Evolutionary conservation across 2,113 vertebrate genomes (phyloP), one percentile per base, ranked within the genome.

Genomic region (Erpornis zantholeuca): DNA sequence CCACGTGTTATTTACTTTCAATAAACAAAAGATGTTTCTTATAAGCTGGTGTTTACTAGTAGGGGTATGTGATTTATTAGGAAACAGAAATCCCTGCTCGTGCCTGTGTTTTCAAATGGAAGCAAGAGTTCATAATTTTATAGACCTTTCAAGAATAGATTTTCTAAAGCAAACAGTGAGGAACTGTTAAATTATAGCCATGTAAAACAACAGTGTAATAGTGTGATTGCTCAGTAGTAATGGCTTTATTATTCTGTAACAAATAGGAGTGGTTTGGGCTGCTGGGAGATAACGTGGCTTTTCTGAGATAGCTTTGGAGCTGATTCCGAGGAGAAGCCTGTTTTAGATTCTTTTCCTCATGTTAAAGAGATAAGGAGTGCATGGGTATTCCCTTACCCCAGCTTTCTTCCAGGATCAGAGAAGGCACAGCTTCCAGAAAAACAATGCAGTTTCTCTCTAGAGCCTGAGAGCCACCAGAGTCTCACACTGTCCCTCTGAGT

Each of bases 21-120:
- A 44, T 96, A 96, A 96, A 93, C 90, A 93, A 96, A 96, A 96
- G 88, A 90, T 92, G 92, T 90, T 94, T 97, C 88, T 77, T 90
- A 45, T 68, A 71, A 86, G 52, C 76, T 64, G 52, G 71, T 95
- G 76, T 94, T 95, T 92, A 90, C 77, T 92, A 31, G 25, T 73
- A 40, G 17, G 76, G 36, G 70, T 71, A 86, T 60, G 65, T 78
- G 56, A 63, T 83, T 86, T 83, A 78, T 77, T 64, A 31, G 47
- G 49, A 78, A 85, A 22, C 64, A 86, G 85, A 90, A 90, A 70
- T 92, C 86, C 44, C 57, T 72, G 75, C 35, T 66, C 0, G 1
- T 78, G 77, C 72, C 69, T 50, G 0, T 76, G 69, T 88, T 93
- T 96, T 86, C 86, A 49, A 20, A 45, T 57, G 69, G 76, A 50